phyloP scores from a whole-genome alignment of 30 jellyfish, hydroid and myxozoan genomes.

The Aurelia sp. region DNA sequence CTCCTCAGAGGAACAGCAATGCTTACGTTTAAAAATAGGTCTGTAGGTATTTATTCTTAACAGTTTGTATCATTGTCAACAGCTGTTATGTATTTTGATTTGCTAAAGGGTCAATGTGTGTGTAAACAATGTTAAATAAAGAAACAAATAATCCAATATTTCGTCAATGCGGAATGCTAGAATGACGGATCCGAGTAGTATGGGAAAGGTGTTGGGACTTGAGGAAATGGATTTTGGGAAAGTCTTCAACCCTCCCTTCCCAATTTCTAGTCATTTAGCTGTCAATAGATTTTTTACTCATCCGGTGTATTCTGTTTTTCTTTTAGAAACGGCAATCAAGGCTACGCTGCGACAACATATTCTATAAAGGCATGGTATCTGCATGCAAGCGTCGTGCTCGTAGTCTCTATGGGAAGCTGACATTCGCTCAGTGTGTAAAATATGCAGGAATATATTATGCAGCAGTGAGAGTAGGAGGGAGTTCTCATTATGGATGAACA shows the following conservation, averaged over 20 bases:
- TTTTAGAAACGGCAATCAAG: slow-evolving; percentile 43
- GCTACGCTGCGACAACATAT: slow-evolving; percentile 31
- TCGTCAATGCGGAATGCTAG: not conserved
- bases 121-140: too few species aligned
- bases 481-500: slow-evolving; percentile 18
- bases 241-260: too few species aligned
- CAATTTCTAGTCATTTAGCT: too few species aligned
- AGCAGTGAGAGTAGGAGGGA: slow-evolving; percentile 40
- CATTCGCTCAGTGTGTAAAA: slow-evolving; percentile 9
- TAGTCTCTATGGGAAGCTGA: slow-evolving; percentile 21
- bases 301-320: not conserved
- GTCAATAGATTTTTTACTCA: not conserved
- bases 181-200: too few species aligned
- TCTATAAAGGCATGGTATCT: slow-evolving; percentile 18
- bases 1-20: too few species aligned
- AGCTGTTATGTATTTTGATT: too few species aligned
- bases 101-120: too few species aligned
- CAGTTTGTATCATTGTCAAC: too few species aligned
- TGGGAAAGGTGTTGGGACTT: too few species aligned
- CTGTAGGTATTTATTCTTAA: too few species aligned
- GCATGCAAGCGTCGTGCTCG: slow-evolving; percentile 23
- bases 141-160: not conserved
- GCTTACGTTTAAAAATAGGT: too few species aligned
- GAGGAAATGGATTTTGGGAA: too few species aligned
- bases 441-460: slow-evolving; percentile 17